A percentile compares a stretch with the other conserved stretches of the same genome.
Conservation (phyloP, 2,888 invertebrate genomes). For the Acanthosepion esculentum region DNA sequence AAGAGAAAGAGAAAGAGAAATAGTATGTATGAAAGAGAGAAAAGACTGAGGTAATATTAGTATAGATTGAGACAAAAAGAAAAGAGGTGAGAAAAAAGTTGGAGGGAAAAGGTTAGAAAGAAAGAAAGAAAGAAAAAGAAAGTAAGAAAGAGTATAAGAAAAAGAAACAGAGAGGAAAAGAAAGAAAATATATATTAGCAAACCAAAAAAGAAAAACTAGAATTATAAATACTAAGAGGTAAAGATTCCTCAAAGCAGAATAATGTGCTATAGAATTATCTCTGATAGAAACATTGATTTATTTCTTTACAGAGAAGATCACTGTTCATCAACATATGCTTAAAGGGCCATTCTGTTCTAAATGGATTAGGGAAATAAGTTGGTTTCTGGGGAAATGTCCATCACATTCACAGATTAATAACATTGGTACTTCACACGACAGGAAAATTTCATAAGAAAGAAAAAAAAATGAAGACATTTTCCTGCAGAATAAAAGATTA, state of each 20-base stretch:
- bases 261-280: not conserved
- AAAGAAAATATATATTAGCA: not conserved
- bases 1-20: too few relatives aligned
- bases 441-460: too few relatives aligned
- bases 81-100: not conserved
- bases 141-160: not conserved
- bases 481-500: not conserved
- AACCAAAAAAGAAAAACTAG: not conserved
- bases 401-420: slow-evolving; percentile 3
- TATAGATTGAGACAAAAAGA: too few relatives aligned
- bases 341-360: not conserved
- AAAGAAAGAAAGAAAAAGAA: not conserved
- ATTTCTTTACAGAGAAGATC: not conserved
- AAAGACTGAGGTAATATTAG: too few relatives aligned
- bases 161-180: not conserved
- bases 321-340: not conserved
- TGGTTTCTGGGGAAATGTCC: not conserved
- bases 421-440: not conserved
- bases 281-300: not conserved
- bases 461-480: not conserved
- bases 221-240: too few relatives aligned
- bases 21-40: too few relatives aligned
- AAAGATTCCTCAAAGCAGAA: not conserved
- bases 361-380: not conserved
- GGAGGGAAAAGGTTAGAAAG: not conserved